Percentiles rank a stretch among this genome's conserved stretches.
Evolutionary conservation across 2,797 vertebrate genomes (phyloP).

Genomic region (Phaenicophaeus curvirostris): DNA sequence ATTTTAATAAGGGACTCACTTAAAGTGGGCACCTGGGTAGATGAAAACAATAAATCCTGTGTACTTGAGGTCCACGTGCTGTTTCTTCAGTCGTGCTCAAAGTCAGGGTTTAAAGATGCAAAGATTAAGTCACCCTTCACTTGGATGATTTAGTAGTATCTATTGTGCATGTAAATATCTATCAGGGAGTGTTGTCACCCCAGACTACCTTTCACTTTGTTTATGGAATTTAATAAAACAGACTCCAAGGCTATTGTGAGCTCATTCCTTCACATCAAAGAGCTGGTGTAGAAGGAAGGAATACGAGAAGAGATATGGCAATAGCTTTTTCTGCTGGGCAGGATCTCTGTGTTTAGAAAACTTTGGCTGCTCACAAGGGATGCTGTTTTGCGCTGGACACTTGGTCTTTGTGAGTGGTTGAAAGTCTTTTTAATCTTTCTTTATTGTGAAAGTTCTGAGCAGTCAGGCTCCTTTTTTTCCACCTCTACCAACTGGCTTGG

Average conservation of each 20-base stretch:
- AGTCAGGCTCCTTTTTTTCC: not conserved
- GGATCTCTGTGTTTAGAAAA: not conserved
- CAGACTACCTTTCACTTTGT: not conserved
- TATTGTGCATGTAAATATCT: not conserved
- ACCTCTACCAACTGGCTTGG: not conserved
- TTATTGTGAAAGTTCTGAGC: not conserved
- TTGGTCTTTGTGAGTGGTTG: not conserved
- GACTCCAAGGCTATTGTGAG: rapidly evolving
- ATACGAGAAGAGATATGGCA: not conserved
- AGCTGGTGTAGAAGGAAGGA: not conserved
- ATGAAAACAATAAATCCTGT: slow-evolving; percentile 11
- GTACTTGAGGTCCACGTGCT: not conserved
- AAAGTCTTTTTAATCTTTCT: not conserved
- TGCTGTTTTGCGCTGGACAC: rapidly evolving
- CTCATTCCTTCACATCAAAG: not conserved
- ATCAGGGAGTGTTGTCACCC: rapidly evolving
- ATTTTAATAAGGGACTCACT: slow-evolving; percentile 13
- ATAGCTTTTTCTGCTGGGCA: not conserved
- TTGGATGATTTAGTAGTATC: not conserved
- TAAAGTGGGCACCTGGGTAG: not conserved
- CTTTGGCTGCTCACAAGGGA: not conserved
- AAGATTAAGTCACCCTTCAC: not conserved
- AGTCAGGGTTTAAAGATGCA: slow-evolving; percentile 13
- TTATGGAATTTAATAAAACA: slow-evolving; percentile 16
- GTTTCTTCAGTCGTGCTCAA: not conserved